phyloP scores from a whole-genome alignment of 2,113 vertebrate genomes.

The Genyomyrus donnyi region DNA sequence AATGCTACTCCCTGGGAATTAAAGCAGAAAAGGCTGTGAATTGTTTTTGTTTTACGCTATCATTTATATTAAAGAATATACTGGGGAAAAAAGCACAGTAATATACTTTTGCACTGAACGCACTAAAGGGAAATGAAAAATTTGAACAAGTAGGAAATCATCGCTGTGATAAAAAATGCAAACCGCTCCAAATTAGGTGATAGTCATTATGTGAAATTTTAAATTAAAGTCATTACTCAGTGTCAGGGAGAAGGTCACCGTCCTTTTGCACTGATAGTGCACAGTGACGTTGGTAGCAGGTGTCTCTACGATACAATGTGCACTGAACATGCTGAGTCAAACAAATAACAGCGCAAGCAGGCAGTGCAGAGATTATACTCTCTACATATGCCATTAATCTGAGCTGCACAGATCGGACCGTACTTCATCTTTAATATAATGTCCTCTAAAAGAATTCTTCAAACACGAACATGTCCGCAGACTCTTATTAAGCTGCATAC shows the following conservation, averaged over 20 bases:
- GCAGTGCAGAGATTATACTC: background rate
- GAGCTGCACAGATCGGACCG: background rate
- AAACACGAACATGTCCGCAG: background rate
- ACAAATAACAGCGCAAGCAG: background rate
- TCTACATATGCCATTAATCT: background rate
- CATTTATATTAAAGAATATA: background rate
- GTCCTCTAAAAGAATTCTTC: background rate
- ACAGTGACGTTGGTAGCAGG: background rate
- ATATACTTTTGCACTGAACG: background rate
- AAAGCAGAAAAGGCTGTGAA: background rate
- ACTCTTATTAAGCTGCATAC: background rate
- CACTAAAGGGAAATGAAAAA: background rate
- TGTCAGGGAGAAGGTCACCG: background rate
- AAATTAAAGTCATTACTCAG: constrained; percentile 17
- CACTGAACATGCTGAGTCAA: background rate
- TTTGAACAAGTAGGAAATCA: background rate
- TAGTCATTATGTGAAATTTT: constrained; percentile 5
- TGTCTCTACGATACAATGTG: background rate
- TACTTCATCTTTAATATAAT: background rate
- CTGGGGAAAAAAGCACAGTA: background rate
- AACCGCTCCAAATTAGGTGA: constrained; percentile 8
- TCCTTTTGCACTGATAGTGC: background rate
- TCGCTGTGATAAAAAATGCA: constrained; percentile 5
- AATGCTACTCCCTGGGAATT: background rate
- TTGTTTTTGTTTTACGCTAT: background rate